Evolutionary conservation across 2,888 invertebrate species (phyloP), one percentile per base, ranked within the genome.

Genomic region (Mythimna pallens): DNA sequence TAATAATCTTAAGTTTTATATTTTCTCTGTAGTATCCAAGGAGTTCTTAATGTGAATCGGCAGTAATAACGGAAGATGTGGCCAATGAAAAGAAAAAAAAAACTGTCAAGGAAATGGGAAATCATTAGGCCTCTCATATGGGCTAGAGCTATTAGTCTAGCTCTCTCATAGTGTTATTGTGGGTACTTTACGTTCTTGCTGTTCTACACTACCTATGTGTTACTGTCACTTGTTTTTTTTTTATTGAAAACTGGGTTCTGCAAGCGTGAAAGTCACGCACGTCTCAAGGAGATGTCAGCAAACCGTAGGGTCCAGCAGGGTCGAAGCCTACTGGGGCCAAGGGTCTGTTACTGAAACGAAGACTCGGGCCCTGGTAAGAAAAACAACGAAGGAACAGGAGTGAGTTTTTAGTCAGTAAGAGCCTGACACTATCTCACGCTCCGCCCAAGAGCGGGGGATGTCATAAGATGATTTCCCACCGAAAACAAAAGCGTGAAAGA

Each of bases 81-180:
- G 65, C 78, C 36, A 63, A 63, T 54, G 47, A 54, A 77, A 64
- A 47, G 20, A 34, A 67, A 54, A 69, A 52, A 76, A 67, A 66
- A 58, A 12, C 34, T 47, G 20, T 17, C 17, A n/a, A 75, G 74
- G 83, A 81, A 83, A 75, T 69, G 57, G 71, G 75, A 83, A 81
- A 82, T 80, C 70, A 76, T 81, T 72, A 73, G 50, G 62, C 20
- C 65, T 76, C 57, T 54, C 80, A 64, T 63, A 70, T 62, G 55
- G 70, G n/a, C 54, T 76, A 50, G 52, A 73, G 47, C 78, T 62
- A 80, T 68, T 81, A 81, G 40, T 22, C 65, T 58, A 40, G 72
- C 81, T 76, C 71, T 78, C 72, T 65, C 68, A 66, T 64, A 69
- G 10, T 55, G 61, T 61, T 70, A 75, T 50, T 72, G 10, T 59